These are phyloP conservation scores for Ophraella communa DNA, from an alignment of 2,888 invertebrate species.

Conservation along the genomic window DNA sequence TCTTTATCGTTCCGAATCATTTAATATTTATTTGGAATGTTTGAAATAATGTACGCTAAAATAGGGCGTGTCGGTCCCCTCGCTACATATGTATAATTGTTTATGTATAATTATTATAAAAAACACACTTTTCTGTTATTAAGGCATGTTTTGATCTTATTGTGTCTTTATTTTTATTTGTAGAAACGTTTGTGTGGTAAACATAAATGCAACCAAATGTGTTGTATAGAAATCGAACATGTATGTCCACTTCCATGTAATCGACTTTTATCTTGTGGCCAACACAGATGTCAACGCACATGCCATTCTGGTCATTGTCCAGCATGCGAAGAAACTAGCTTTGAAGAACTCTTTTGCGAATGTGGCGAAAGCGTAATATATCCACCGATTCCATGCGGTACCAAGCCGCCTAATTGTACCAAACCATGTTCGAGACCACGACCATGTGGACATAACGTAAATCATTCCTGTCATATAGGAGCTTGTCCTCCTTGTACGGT, in stretches of 20 bases:
- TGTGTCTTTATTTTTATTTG: slow-evolving; percentile 32
- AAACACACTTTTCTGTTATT: no score
- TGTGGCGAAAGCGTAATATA: slow-evolving; percentile 86
- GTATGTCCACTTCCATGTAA: slow-evolving; percentile 84
- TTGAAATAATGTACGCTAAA: no score
- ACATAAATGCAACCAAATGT: slow-evolving; percentile 88
- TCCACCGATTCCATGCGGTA: slow-evolving; percentile 94
- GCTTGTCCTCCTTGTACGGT: slow-evolving; percentile 86
- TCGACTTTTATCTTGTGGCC: slow-evolving; percentile 82
- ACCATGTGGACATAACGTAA: slow-evolving; percentile 80
- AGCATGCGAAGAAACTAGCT: slow-evolving; percentile 78
- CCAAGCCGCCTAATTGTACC: slow-evolving; percentile 81
- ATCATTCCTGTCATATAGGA: slow-evolving; percentile 83
- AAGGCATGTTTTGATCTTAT: no score
- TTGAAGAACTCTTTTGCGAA: slow-evolving; percentile 89
- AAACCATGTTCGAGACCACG: slow-evolving; percentile 79
- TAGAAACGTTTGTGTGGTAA: slow-evolving; percentile 83
- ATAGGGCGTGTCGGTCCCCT: no score
- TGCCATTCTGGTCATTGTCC: slow-evolving; percentile 89
- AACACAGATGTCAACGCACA: slow-evolving; percentile 85
- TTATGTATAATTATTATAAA: no score
- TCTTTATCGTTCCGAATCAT: no score
- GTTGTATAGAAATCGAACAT: slow-evolving; percentile 89
- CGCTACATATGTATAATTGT: no score
- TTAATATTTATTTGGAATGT: no score